A percentile compares a stretch with the other conserved stretches of the same genome.
Conservation (phyloP, 2,113 vertebrate species). For the Pterocles burchelli region DNA sequence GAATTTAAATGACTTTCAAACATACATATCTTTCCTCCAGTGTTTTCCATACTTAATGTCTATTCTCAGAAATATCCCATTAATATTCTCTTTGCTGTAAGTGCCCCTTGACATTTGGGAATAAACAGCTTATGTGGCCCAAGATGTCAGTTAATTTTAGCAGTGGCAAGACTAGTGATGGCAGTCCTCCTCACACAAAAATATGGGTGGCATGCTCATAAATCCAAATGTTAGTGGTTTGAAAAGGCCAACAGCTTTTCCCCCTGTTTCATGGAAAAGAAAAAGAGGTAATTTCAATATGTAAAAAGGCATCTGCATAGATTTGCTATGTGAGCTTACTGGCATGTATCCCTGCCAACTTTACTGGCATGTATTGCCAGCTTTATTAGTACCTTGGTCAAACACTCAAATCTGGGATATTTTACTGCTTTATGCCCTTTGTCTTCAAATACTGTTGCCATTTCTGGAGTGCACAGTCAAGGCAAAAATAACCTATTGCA, state of each 20-base stretch:
- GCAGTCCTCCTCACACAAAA: slow-evolving; percentile 18
- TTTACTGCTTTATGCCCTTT: not conserved
- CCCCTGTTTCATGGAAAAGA: not conserved
- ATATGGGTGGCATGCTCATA: slow-evolving; percentile 42
- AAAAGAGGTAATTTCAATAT: slow-evolving; percentile 41
- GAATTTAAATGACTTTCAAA: not conserved
- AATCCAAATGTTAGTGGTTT: slow-evolving; percentile 54
- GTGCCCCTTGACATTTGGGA: slow-evolving; percentile 51
- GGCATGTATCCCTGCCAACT: not conserved
- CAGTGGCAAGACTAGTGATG: not conserved
- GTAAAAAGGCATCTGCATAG: slow-evolving; percentile 21
- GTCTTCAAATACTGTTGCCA: not conserved
- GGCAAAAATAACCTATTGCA: not conserved
- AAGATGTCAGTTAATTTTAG: slow-evolving; percentile 48
- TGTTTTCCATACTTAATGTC: not conserved
- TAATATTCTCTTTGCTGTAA: slow-evolving; percentile 34
- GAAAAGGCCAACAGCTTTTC: not conserved
- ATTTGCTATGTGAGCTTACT: not conserved
- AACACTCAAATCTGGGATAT: not conserved
- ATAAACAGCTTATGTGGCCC: not conserved
- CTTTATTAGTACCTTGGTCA: slow-evolving; percentile 7
- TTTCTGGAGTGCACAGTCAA: not conserved
- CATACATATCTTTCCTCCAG: not conserved
- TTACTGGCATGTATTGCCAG: not conserved
- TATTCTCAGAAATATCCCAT: slow-evolving; percentile 33